Evolutionary conservation across 2,888 invertebrate genomes (phyloP).

Genomic region (Stictocephala bisonia): DNA sequence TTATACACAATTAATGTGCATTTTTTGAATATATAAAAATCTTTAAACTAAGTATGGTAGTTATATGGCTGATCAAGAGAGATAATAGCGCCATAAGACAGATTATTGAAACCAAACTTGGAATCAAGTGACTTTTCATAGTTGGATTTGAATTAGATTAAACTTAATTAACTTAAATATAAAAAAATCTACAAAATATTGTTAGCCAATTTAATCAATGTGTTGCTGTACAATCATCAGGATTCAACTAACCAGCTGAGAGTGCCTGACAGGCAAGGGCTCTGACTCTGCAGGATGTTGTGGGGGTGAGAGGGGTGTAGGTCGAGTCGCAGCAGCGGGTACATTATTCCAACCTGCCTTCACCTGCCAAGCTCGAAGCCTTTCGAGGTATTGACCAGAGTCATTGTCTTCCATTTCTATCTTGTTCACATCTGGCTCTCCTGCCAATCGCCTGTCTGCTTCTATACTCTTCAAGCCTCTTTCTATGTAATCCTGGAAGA

Average conservation of each 20-base stretch:
- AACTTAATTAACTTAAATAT: no score
- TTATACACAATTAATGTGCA: no score
- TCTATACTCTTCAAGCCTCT: slow-evolving; percentile 77
- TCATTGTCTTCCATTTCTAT: slow-evolving; percentile 23
- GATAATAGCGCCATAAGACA: no score
- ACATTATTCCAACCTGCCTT: slow-evolving; percentile 43
- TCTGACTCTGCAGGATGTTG: slow-evolving; percentile 6
- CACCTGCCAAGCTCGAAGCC: slow-evolving; percentile 41
- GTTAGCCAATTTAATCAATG: no score
- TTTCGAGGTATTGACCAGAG: slow-evolving; percentile 30
- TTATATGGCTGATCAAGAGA: no score
- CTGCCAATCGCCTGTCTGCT: slow-evolving; percentile 61
- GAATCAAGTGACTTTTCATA: no score
- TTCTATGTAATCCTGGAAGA: slow-evolving; percentile 89
- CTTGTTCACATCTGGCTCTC: slow-evolving; percentile 22
- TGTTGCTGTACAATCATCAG: no score
- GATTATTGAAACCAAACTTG: no score
- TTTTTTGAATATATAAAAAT: no score
- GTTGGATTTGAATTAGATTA: no score
- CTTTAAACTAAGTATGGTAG: no score
- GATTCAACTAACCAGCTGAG: slow-evolving; percentile 30
- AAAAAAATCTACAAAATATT: no score
- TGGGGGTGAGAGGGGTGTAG: slow-evolving; percentile 1
- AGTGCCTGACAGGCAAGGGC: slow-evolving; percentile 14
- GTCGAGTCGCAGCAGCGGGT: slow-evolving; percentile 29